These are phyloP conservation scores for Unio delphinus DNA, from an alignment of 2,888 invertebrate species.

Conservation along the genomic window DNA sequence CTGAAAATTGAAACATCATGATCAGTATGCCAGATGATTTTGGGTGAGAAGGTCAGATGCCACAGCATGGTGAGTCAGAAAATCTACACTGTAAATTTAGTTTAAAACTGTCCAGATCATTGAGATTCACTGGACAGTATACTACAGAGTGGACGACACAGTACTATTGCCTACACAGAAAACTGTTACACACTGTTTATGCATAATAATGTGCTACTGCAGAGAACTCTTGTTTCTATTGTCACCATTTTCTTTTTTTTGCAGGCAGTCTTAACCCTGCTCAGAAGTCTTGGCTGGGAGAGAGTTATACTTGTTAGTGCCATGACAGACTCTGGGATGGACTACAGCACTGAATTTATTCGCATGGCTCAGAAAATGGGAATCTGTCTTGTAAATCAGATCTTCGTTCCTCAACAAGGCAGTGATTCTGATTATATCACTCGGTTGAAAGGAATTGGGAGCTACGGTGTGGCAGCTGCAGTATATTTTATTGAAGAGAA, in stretches of 20 bases:
- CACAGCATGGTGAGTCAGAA: too few relatives aligned
- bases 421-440: background rate
- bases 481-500: slow-evolving; percentile 35
- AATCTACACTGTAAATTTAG: too few relatives aligned
- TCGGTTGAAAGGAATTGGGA: slow-evolving; percentile 24
- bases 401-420: slow-evolving; percentile 28
- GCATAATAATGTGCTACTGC: background rate
- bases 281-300: slow-evolving; percentile 69
- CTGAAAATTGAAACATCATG: too few relatives aligned
- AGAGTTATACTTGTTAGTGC: slow-evolving; percentile 68
- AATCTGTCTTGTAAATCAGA: slow-evolving; percentile 49
- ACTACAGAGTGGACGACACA: too few relatives aligned
- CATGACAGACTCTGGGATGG: slow-evolving; percentile 48
- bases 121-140: too few relatives aligned
- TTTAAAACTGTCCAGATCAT: too few relatives aligned
- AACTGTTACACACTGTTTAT: too few relatives aligned
- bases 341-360: slow-evolving; percentile 41
- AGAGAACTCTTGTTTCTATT: background rate
- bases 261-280: slow-evolving; percentile 61
- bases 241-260: slow-evolving; percentile 8
- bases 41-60: too few relatives aligned
- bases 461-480: slow-evolving; percentile 37
- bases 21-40: too few relatives aligned
- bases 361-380: slow-evolving; percentile 33
- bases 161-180: too few relatives aligned